Conservation (phyloP, 1,140 invertebrate genomes). For the Heliconius hewitsoni region DNA sequence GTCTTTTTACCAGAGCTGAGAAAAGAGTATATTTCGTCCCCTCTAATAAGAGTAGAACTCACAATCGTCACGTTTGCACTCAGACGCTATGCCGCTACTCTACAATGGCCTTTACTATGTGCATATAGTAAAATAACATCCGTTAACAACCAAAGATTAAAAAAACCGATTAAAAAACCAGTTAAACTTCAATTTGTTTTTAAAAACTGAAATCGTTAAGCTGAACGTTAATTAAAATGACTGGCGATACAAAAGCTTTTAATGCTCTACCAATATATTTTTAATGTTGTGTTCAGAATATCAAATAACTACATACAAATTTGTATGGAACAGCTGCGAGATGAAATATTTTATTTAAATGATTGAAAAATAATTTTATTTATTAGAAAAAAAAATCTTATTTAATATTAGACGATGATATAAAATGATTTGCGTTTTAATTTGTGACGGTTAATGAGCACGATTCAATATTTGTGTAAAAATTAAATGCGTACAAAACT, state of each 20-base stretch:
- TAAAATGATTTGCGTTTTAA: slow-evolving; percentile 8
- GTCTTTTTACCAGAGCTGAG: too few relatives aligned
- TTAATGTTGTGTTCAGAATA: slow-evolving; percentile 14
- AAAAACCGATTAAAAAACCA: background rate
- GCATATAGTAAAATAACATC: too few relatives aligned
- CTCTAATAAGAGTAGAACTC: too few relatives aligned
- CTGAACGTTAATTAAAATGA: slow-evolving; percentile 1
- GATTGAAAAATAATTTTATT: slow-evolving; percentile 2
- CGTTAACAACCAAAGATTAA: background rate
- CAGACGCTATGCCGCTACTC: too few relatives aligned
- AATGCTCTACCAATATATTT: slow-evolving; percentile 6
- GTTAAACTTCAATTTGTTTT: background rate
- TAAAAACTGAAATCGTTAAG: background rate
- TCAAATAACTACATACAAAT: slow-evolving; percentile 10
- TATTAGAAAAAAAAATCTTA: background rate
- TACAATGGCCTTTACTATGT: too few relatives aligned
- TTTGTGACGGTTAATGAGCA: slow-evolving; percentile 8
- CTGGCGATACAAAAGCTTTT: slow-evolving; percentile 2
- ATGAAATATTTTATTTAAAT: slow-evolving; percentile 8
- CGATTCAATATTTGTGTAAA: slow-evolving; percentile 15
- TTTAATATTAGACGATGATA: slow-evolving; percentile 13
- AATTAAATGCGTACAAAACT: slow-evolving; percentile 3
- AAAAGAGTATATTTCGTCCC: too few relatives aligned
- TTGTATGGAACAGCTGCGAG: slow-evolving; percentile 5
- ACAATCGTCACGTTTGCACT: too few relatives aligned